Conservation (phyloP, 2,797 vertebrate species). For the Neosalanx taihuensis region DNA sequence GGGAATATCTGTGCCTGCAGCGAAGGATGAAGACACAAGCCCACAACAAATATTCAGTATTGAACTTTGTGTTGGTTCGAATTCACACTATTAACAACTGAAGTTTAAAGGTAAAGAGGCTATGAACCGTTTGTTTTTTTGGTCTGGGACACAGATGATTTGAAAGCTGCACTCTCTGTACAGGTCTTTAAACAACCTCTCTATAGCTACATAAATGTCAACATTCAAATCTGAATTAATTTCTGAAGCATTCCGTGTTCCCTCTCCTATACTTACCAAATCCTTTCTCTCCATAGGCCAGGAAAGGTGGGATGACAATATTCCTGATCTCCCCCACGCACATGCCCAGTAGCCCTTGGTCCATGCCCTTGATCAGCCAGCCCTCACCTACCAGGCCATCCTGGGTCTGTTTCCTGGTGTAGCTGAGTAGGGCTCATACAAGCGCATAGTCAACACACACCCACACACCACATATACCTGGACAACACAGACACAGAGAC, state of each 20-base stretch:
- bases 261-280: conserved; percentile 74
- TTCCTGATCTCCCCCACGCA: conserved; percentile 92
- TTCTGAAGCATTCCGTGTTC: too few species aligned
- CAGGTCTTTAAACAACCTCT: background rate
- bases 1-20: conserved; percentile 83
- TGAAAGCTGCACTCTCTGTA: background rate
- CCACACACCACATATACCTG: conserved; percentile 47
- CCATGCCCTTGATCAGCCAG: conserved; percentile 94
- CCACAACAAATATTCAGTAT: background rate
- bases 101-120: background rate
- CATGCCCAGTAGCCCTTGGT: conserved; percentile 92
- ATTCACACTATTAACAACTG: background rate
- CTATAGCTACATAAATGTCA: background rate
- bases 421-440: conserved; percentile 76
- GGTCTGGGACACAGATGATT: background rate
- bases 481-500: conserved; percentile 38
- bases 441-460: conserved; percentile 67
- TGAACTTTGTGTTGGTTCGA: too few species aligned
- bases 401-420: conserved; percentile 82
- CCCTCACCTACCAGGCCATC: conserved; percentile 87
- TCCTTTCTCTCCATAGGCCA: conserved; percentile 94
- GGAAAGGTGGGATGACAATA: conserved; percentile 89
- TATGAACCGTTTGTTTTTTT: too few species aligned
- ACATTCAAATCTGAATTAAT: background rate
- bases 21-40: background rate